These are phyloP conservation scores for Coregonus sp. DNA, from an alignment of 2,797 vertebrate genomes.

Conservation along the genomic window DNA sequence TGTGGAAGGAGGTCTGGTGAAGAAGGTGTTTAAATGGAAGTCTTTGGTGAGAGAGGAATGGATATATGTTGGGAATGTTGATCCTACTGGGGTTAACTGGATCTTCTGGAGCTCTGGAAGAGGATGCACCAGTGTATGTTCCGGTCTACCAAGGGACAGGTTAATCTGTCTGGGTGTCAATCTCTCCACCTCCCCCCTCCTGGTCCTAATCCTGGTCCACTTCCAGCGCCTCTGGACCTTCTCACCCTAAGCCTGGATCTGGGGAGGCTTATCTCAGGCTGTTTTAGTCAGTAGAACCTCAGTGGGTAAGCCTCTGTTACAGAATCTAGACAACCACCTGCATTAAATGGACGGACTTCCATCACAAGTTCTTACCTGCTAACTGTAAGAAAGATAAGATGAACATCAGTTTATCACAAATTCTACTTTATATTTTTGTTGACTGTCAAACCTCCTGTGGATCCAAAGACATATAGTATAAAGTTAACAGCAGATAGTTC, in stretches of 20 bases:
- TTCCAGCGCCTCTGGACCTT: slow-evolving; percentile 18
- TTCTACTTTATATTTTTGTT: too few species aligned
- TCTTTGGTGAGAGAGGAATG: not conserved
- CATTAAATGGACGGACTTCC: too few species aligned
- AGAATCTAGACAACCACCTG: too few species aligned
- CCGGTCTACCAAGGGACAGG: slow-evolving; percentile 8
- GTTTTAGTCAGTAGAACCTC: not conserved
- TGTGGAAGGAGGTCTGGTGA: not conserved
- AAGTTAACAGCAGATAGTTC: too few species aligned
- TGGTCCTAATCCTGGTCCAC: not conserved
- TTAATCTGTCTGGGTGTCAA: slow-evolving; percentile 44
- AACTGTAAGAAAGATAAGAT: too few species aligned
- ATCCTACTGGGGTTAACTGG: slow-evolving; percentile 23
- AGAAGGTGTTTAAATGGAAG: not conserved
- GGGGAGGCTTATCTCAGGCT: slow-evolving; percentile 13
- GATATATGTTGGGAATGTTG: slow-evolving; percentile 41
- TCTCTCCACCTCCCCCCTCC: not conserved
- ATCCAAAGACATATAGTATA: too few species aligned
- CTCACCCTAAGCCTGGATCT: slow-evolving; percentile 26
- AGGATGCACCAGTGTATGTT: slow-evolving; percentile 20
- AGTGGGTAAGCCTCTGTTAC: not conserved
- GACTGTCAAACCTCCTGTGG: too few species aligned
- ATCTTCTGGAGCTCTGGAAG: slow-evolving; percentile 1
- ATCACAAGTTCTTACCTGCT: too few species aligned
- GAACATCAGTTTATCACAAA: too few species aligned